phyloP scores from a whole-genome alignment of 2,113 vertebrate species.

The Dipodomys ordii region DNA sequence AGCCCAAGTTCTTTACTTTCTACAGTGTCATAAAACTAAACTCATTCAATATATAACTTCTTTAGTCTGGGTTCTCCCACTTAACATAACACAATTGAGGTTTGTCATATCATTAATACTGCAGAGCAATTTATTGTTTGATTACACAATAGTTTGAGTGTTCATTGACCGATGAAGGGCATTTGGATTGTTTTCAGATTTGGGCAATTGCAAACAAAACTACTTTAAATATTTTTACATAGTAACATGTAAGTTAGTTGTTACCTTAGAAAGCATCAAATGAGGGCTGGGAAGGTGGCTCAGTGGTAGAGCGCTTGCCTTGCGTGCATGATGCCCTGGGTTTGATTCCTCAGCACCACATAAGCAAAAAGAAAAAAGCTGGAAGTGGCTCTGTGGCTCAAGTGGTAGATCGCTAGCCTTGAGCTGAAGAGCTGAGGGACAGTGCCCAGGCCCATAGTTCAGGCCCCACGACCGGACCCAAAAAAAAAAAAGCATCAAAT shows the following conservation, averaged over 20 bases:
- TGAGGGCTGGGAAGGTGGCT: neutral
- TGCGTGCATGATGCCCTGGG: too few species aligned
- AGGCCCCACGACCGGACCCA: too few species aligned
- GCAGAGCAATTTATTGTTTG: neutral
- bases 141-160: neutral
- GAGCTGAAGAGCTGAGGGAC: too few species aligned
- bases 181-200: neutral
- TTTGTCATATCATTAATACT: neutral
- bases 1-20: neutral
- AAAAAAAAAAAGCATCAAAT: neutral
- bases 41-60: neutral
- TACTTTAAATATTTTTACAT: neutral
- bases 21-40: neutral
- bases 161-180: neutral
- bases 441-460: too few species aligned
- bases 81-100: neutral
- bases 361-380: too few species aligned
- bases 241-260: neutral
- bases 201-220: neutral
- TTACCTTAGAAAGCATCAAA: conserved; percentile 12
- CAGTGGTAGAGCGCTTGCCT: too few species aligned
- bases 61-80: neutral
- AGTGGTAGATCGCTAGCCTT: too few species aligned
- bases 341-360: too few species aligned
- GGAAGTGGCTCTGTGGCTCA: too few species aligned